phyloP scores from a whole-genome alignment of 2,888 invertebrate genomes.

The Antitype chi region DNA sequence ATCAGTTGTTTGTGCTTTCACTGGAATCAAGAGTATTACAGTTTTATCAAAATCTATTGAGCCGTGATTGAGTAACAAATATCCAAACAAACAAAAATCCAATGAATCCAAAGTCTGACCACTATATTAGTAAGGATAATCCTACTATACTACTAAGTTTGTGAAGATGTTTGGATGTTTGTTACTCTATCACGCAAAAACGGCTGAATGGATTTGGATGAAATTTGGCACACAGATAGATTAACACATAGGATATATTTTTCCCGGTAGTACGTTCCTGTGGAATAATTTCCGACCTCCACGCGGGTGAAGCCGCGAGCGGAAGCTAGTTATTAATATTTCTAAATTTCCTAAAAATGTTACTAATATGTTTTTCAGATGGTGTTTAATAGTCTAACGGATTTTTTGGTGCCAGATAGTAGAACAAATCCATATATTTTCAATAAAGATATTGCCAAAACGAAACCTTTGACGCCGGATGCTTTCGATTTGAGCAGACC shows the following conservation, averaged over 20 bases:
- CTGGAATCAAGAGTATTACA: neutral
- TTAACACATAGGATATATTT: too few relatives aligned
- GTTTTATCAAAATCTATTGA: neutral
- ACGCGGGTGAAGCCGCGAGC: too few relatives aligned
- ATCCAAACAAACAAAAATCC: neutral
- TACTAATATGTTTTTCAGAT: constrained; percentile 74
- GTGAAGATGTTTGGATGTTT: too few relatives aligned
- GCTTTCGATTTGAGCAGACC: constrained; percentile 73
- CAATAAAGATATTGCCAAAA: constrained; percentile 73
- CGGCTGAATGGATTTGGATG: too few relatives aligned
- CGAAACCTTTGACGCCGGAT: constrained; percentile 72
- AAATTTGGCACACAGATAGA: too few relatives aligned
- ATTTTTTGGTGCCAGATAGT: constrained; percentile 78
- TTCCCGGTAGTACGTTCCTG: too few relatives aligned
- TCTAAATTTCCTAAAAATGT: neutral
- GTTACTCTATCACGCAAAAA: too few relatives aligned
- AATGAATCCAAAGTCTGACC: neutral
- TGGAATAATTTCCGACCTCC: too few relatives aligned
- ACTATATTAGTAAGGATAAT: neutral
- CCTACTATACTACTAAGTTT: too few relatives aligned
- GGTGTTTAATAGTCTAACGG: constrained; percentile 79
- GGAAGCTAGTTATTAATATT: too few relatives aligned
- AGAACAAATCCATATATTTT: constrained; percentile 75
- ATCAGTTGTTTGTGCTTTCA: neutral
- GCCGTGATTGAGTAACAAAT: neutral